phyloP scores from a whole-genome alignment of 2,797 vertebrate species.

The Parauchenoglanis ngamensis region DNA sequence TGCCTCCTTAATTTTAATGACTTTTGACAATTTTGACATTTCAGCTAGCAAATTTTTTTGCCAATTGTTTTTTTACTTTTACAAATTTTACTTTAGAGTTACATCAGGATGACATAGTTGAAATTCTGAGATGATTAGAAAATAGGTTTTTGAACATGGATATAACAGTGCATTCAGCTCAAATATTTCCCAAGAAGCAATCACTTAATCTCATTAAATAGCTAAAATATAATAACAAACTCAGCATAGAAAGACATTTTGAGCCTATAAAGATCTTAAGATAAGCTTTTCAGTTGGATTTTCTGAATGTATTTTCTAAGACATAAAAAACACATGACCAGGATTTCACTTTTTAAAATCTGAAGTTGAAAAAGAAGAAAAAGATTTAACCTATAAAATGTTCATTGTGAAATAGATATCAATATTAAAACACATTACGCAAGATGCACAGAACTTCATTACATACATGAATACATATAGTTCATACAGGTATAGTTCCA shows the following conservation, averaged over 20 bases:
- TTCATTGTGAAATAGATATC: background rate
- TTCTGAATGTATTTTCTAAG: background rate
- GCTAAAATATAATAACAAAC: background rate
- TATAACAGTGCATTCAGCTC: background rate
- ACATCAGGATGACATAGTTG: background rate
- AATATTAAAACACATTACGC: background rate
- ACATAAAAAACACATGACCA: background rate
- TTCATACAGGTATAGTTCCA: slow-evolving; percentile 54
- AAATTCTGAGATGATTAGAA: background rate
- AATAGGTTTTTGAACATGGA: background rate
- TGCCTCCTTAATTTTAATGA: background rate
- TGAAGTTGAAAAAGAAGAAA: too few relatives aligned
- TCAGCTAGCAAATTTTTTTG: background rate
- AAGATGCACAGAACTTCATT: background rate
- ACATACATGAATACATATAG: background rate
- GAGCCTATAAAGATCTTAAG: slow-evolving; percentile 80
- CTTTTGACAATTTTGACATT: too few relatives aligned
- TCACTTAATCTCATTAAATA: background rate
- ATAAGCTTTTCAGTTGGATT: background rate
- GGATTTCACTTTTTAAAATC: background rate
- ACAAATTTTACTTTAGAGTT: background rate
- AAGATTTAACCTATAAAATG: too few relatives aligned
- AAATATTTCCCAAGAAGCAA: background rate
- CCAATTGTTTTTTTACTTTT: too few relatives aligned
- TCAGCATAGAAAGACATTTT: background rate